Evolutionary conservation across 2,797 vertebrate genomes (phyloP).

Genomic region (Microhierax caerulescens): DNA sequence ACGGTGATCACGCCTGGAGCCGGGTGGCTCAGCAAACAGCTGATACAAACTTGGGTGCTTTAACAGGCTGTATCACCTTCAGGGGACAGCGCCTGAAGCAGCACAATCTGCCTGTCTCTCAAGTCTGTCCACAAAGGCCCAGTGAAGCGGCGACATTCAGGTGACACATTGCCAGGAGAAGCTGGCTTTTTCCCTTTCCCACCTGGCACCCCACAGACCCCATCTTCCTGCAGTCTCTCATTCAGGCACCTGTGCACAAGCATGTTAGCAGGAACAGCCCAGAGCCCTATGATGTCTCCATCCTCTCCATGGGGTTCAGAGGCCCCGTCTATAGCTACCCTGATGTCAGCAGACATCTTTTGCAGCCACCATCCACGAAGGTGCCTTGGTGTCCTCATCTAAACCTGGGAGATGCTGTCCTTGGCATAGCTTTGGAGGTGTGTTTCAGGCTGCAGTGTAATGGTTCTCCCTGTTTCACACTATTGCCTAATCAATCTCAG

Average conservation of each 20-base stretch:
- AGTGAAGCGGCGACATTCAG: accelerated
- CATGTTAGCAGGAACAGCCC: accelerated
- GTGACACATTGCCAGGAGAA: accelerated
- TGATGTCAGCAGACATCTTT: accelerated
- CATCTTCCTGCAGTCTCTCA: neutral
- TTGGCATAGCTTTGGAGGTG: neutral
- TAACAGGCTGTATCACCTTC: neutral
- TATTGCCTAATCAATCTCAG: neutral
- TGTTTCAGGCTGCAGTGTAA: neutral
- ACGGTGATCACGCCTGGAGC: accelerated
- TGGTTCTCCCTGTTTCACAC: neutral
- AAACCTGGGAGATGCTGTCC: neutral
- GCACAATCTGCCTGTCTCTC: neutral
- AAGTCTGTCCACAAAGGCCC: neutral
- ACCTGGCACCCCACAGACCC: accelerated
- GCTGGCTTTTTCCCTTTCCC: neutral
- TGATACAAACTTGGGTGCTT: neutral
- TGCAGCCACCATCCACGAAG: neutral
- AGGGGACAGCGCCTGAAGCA: neutral
- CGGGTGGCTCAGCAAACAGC: neutral
- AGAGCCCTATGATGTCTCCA: accelerated
- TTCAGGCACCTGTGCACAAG: accelerated
- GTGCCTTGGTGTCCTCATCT: neutral
- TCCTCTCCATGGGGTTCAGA: neutral
- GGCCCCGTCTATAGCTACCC: accelerated